Percentiles rank a stretch among this genome's conserved stretches.
Evolutionary conservation across 2,888 invertebrate species (phyloP).

Genomic region (Dusona sp.): DNA sequence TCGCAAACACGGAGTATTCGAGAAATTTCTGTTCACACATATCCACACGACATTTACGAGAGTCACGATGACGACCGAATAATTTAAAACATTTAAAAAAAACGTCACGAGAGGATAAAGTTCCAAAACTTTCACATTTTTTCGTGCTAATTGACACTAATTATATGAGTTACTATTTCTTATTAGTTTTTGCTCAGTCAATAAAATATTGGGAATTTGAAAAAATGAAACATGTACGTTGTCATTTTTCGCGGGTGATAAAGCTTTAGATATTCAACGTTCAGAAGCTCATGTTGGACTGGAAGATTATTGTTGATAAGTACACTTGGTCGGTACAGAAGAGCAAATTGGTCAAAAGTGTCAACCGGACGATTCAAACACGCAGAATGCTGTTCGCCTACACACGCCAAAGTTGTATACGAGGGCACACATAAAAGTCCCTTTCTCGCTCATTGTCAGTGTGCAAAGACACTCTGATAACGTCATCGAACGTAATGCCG

Average conservation of each 20-base stretch:
- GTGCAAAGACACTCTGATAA: slow-evolving; percentile 54
- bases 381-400: slow-evolving; percentile 60
- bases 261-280: not conserved
- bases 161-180: not conserved
- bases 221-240: slow-evolving; percentile 2
- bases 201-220: not conserved
- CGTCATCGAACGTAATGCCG: slow-evolving; percentile 57
- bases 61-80: not conserved
- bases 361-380: slow-evolving; percentile 47
- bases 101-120: not conserved
- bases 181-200: not conserved
- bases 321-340: slow-evolving; percentile 40
- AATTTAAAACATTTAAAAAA: not conserved
- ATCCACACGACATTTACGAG: not conserved
- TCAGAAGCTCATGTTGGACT: slow-evolving; percentile 26
- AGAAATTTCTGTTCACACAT: not conserved
- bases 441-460: slow-evolving; percentile 39
- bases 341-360: slow-evolving; percentile 45
- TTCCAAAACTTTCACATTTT: not conserved
- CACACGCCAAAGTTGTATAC: slow-evolving; percentile 38
- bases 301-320: slow-evolving; percentile 24
- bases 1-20: not conserved
- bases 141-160: not conserved
- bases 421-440: slow-evolving; percentile 41
- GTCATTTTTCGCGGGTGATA: not conserved